Evolutionary conservation across 2,797 vertebrate genomes (phyloP).

Genomic region (Orestias chungarensis): DNA sequence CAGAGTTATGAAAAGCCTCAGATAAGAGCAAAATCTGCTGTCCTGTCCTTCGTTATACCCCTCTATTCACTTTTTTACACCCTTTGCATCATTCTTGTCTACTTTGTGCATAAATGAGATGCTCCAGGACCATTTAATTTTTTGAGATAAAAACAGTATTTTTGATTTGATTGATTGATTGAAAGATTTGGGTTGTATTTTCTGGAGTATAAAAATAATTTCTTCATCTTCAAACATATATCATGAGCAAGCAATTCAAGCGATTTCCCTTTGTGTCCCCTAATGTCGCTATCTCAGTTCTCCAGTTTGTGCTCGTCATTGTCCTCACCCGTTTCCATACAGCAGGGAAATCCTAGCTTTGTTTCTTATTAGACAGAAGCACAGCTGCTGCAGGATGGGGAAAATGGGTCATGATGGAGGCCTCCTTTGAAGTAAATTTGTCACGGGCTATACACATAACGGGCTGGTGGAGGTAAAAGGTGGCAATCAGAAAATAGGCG

Average conservation of each 20-base stretch:
- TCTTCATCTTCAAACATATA: conserved; percentile 20
- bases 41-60: neutral
- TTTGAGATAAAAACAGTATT: no score
- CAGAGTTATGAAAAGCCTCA: conserved; percentile 3
- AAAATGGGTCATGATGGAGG: conserved; percentile 70
- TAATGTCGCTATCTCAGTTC: conserved; percentile 8
- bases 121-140: no score
- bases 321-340: conserved; percentile 46
- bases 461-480: conserved; percentile 58
- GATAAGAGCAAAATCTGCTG: conserved; percentile 16
- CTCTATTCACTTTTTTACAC: conserved; percentile 23
- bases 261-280: conserved; percentile 28
- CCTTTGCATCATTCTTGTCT: conserved; percentile 23
- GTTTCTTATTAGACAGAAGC: conserved; percentile 57
- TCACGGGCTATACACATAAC: conserved; percentile 62
- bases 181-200: conserved; percentile 52
- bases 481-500: conserved; percentile 63
- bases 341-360: conserved; percentile 54
- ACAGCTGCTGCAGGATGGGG: conserved; percentile 62
- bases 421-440: conserved; percentile 71
- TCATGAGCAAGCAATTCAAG: conserved; percentile 36
- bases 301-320: conserved; percentile 11
- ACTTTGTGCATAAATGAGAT: conserved; percentile 27
- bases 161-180: no score
- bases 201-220: conserved; percentile 37